Conservation (phyloP, 2,797 vertebrate genomes). For the Sebastes glaucus region DNA sequence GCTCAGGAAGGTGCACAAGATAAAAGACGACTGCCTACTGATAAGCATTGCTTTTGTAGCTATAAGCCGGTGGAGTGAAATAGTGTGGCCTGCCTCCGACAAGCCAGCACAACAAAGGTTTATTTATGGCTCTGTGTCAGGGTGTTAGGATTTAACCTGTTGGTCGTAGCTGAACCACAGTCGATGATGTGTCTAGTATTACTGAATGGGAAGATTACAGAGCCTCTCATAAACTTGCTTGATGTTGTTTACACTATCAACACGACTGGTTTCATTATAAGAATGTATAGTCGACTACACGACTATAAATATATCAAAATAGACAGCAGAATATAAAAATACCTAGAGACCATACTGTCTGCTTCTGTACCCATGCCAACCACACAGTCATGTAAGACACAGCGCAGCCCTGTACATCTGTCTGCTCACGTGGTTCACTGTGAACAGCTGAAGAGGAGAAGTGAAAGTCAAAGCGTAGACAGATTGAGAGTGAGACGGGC, state of each 20-base stretch:
- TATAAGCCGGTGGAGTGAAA: neutral
- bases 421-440: constrained; percentile 8
- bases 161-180: neutral
- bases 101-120: neutral
- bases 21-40: neutral
- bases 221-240: neutral
- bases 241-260: neutral
- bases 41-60: neutral
- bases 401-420: neutral
- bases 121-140: neutral
- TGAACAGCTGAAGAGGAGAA: constrained; percentile 19
- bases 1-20: neutral
- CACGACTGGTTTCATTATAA: neutral
- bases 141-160: neutral
- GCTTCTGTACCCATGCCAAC: neutral
- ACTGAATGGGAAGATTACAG: neutral
- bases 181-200: neutral
- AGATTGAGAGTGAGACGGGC: neutral
- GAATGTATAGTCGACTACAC: neutral
- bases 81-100: neutral
- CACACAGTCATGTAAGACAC: neutral
- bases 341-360: neutral
- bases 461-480: constrained; percentile 33
- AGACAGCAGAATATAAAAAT: neutral
- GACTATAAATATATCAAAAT: neutral